Conservation (phyloP, 2,888 invertebrate species). For the Trichogramma evanescens region DNA sequence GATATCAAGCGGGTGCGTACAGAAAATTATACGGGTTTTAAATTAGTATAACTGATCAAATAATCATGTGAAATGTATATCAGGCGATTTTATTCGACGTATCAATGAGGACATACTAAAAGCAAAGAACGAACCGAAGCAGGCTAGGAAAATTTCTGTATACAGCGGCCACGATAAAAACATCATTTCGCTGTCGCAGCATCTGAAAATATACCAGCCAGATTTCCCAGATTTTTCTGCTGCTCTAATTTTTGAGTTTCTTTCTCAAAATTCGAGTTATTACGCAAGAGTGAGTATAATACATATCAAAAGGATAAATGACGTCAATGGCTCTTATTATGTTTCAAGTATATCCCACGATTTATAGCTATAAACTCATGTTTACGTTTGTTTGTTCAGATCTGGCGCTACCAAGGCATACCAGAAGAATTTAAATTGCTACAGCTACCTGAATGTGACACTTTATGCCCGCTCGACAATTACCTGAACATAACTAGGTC, state of each 20-base stretch:
- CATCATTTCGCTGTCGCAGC: conserved; percentile 33
- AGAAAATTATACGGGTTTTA: background rate
- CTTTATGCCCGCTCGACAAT: conserved; percentile 50
- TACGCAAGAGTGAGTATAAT: conserved; percentile 33
- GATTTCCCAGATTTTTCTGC: conserved; percentile 34
- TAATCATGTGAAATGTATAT: background rate
- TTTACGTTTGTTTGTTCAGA: conserved; percentile 1
- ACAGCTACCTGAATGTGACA: conserved; percentile 49
- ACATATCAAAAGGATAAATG: background rate
- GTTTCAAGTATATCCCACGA: background rate
- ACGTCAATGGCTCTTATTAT: background rate
- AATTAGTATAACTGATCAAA: background rate
- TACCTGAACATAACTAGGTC: conserved; percentile 49
- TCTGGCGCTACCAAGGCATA: conserved; percentile 31
- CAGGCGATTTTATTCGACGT: background rate
- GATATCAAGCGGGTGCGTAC: background rate
- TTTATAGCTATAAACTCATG: background rate
- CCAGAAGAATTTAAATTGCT: conserved; percentile 45
- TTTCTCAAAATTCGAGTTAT: conserved; percentile 26
- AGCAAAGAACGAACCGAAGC: conserved; percentile 32
- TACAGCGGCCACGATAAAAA: conserved; percentile 38
- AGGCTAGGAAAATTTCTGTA: conserved; percentile 38
- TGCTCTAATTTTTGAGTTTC: conserved; percentile 36
- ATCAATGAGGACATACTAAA: conserved; percentile 24
- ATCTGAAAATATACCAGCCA: conserved; percentile 32